phyloP scores from a whole-genome alignment of 2,113 vertebrate species.

The Ploceus nigricollis region DNA sequence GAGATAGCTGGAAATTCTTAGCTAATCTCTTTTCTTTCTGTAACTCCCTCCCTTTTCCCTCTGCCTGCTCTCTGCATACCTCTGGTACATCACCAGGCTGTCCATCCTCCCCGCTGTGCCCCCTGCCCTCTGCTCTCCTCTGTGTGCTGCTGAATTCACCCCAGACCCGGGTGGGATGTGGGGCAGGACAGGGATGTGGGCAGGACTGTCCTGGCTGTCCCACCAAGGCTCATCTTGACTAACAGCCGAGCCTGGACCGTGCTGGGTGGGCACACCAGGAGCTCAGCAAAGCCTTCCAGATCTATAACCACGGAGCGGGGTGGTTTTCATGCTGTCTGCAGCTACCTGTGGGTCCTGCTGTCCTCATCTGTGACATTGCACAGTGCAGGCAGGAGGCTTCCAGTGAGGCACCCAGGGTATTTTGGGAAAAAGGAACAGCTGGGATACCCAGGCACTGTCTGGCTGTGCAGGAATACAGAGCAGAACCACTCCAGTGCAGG shows the following conservation, averaged over 20 bases:
- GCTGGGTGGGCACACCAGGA: background rate
- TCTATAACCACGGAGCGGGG: background rate
- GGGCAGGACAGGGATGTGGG: background rate
- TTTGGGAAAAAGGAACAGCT: background rate
- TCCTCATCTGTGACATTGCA: background rate
- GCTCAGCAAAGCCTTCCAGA: background rate
- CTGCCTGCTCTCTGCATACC: background rate
- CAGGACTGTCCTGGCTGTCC: background rate
- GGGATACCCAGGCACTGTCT: background rate
- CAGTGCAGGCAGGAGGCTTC: background rate
- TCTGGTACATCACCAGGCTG: rapidly evolving
- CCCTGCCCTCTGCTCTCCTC: background rate
- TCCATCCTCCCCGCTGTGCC: background rate
- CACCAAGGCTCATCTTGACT: background rate
- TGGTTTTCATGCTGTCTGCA: background rate
- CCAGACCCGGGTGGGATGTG: rapidly evolving
- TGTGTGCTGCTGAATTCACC: rapidly evolving
- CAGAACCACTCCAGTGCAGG: background rate
- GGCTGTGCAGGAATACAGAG: background rate
- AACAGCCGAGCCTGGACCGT: rapidly evolving
- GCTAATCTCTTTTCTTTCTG: background rate
- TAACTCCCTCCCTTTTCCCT: background rate
- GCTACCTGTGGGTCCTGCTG: background rate
- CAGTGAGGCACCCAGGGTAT: background rate
- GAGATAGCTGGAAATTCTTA: background rate